These are phyloP conservation scores for Choreutis nemorana DNA, from an alignment of 2,888 invertebrate species.

Conservation along the genomic window DNA sequence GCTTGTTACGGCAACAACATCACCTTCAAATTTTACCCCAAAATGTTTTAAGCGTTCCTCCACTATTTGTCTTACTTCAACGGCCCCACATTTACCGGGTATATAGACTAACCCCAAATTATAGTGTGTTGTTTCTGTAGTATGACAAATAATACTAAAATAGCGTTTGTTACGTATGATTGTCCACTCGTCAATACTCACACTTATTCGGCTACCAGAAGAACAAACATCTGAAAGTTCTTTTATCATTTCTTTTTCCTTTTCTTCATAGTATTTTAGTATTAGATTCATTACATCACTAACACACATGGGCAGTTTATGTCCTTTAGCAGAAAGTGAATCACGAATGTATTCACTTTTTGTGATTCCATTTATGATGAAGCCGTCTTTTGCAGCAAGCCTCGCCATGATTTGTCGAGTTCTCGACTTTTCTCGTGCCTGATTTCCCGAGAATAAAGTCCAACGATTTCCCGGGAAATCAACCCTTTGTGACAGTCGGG, in stretches of 20 bases:
- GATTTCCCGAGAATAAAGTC: too few species aligned
- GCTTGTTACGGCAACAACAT: slow-evolving; percentile 10
- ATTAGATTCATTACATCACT: slow-evolving; percentile 7
- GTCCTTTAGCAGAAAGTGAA: slow-evolving; percentile 8
- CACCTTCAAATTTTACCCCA: slow-evolving; percentile 8
- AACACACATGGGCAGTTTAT: slow-evolving; percentile 4
- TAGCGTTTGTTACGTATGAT: slow-evolving; percentile 9
- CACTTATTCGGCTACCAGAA: slow-evolving; percentile 5
- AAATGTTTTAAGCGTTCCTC: slow-evolving; percentile 9
- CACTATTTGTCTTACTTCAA: slow-evolving; percentile 10
- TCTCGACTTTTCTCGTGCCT: too few species aligned
- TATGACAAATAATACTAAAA: slow-evolving; percentile 7
- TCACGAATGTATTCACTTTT: slow-evolving; percentile 8
- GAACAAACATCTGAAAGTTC: slow-evolving; percentile 6
- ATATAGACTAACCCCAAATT: slow-evolving; percentile 11
- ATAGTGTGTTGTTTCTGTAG: slow-evolving; percentile 3
- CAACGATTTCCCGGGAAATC: too few species aligned
- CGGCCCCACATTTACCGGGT: slow-evolving; percentile 11
- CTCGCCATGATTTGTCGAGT: slow-evolving; percentile 5
- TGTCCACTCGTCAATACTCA: slow-evolving; percentile 10
- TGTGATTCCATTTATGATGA: slow-evolving; percentile 7
- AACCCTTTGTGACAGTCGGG: too few species aligned
- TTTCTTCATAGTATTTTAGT: slow-evolving; percentile 9
- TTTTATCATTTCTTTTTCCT: slow-evolving; percentile 8
- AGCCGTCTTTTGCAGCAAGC: slow-evolving; percentile 6